Evolutionary conservation across 1,140 invertebrate genomes (phyloP), one percentile per base, ranked within the genome.

Genomic region (Drosophila pallidifrons): DNA sequence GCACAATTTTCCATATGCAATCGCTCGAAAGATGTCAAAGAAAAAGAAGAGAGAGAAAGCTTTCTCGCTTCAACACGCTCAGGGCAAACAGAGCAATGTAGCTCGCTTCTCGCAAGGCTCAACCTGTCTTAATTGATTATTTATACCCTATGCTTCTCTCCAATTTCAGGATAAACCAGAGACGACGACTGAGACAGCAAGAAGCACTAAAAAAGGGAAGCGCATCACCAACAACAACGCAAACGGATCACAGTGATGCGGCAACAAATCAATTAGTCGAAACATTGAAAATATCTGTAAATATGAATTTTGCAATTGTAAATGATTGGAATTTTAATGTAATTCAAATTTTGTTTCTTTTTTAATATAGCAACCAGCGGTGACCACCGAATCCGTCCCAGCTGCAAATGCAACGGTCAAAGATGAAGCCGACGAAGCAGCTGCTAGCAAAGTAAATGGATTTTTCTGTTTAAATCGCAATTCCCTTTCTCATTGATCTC

Each of bases 271-370:
- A 61, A 32, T 32, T 74, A 32, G 69, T 69, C 30, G 43, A 41
- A 20, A 68, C 71, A 1, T 65, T 74, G 6, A 74, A 74, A 20
- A 74, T 74, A 55, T 20, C 38, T 6, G 71, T 69, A 61, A 61
- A 5, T 45, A 55, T 10, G 0, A 10, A 43, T 13, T 8, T 20
- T 11, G 4, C 3, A 58, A 35, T 43, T 25, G 20, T 25, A 25
- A 25, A 25, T 25, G 3, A 25, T 25, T 25, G 20, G 20, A 25
- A 25, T 25, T 25, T 25, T 25, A 25, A 13, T 45, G 16, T 28
- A 43, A 1, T 5, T 43, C 3, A 0, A 13, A 8, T 8, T 13
- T 41, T n/a, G 38, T 43, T n/a, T 43, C 3, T 43, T 30, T 46
- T 32, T 35, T 11, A 38, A 38, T 38, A 1, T 38, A 52, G 47